phyloP scores from a whole-genome alignment of 2,113 vertebrate species.

The Cheilinus undulatus region DNA sequence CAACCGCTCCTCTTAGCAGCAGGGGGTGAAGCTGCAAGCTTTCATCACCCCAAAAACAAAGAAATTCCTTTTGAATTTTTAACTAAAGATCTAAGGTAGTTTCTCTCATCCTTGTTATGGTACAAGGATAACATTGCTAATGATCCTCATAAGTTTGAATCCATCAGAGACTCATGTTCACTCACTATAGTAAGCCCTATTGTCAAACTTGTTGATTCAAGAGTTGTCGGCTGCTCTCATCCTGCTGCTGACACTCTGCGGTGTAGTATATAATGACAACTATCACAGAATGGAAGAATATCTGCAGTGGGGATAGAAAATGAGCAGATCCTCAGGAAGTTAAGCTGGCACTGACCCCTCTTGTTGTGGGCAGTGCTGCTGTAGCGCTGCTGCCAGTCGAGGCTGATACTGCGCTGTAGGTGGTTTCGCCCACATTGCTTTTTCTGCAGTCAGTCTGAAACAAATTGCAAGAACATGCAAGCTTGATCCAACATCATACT shows the following conservation, averaged over 20 bases:
- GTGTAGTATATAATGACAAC: conserved; percentile 11
- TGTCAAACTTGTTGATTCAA: background rate
- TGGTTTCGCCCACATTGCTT: background rate
- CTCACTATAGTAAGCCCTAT: background rate
- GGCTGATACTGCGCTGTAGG: conserved; percentile 16
- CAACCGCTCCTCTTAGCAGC: background rate
- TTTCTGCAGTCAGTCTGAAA: conserved; percentile 1
- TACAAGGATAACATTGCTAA: background rate
- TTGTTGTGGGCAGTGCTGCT: background rate
- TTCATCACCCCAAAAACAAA: background rate
- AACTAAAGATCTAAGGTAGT: background rate
- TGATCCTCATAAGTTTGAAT: background rate
- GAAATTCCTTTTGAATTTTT: background rate
- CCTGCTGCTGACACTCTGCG: background rate
- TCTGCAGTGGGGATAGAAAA: background rate
- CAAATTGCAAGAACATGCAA: background rate
- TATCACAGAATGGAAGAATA: conserved; percentile 3
- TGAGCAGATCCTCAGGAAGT: conserved; percentile 4
- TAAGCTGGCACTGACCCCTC: background rate
- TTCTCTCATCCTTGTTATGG: background rate
- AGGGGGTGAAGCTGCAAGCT: conserved; percentile 3
- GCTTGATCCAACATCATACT: background rate
- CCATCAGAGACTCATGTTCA: background rate
- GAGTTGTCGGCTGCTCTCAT: background rate
- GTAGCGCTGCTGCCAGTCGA: background rate